A percentile compares a stretch with the other conserved stretches of the same genome.
Conservation (phyloP, 2,113 vertebrate species). For the Prionailurus viverrinus region DNA sequence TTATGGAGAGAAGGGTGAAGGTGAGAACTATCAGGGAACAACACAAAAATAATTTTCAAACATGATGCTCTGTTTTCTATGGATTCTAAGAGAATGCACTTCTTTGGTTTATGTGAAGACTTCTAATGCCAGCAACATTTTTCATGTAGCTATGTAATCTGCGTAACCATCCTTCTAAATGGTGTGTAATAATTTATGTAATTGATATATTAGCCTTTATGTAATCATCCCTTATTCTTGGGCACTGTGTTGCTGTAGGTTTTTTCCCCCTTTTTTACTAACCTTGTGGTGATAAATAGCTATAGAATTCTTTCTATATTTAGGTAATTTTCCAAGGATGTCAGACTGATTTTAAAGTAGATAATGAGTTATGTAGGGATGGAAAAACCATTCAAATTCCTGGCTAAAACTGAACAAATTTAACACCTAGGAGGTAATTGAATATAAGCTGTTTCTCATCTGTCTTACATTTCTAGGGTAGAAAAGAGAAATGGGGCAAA, state of each 20-base stretch:
- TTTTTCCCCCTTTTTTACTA: background rate
- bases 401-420: background rate
- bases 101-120: background rate
- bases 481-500: conserved; percentile 18
- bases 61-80: background rate
- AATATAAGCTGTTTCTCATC: background rate
- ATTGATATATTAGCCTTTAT: background rate
- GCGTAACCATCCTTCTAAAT: conserved; percentile 20
- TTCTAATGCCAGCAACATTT: conserved; percentile 9
- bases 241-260: background rate
- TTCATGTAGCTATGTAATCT: background rate
- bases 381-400: background rate
- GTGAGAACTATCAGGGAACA: background rate
- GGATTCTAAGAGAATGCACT: background rate
- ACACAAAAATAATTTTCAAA: conserved; percentile 29
- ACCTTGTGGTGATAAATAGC: background rate
- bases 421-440: background rate
- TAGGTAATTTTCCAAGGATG: conserved; percentile 3
- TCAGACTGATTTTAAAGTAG: conserved; percentile 55
- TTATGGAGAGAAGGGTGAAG: background rate
- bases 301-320: background rate
- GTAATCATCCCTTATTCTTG: background rate
- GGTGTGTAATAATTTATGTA: background rate
- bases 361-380: background rate
- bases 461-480: background rate